Conservation (phyloP, 2,113 vertebrate species). For the Litocranius walleri region DNA sequence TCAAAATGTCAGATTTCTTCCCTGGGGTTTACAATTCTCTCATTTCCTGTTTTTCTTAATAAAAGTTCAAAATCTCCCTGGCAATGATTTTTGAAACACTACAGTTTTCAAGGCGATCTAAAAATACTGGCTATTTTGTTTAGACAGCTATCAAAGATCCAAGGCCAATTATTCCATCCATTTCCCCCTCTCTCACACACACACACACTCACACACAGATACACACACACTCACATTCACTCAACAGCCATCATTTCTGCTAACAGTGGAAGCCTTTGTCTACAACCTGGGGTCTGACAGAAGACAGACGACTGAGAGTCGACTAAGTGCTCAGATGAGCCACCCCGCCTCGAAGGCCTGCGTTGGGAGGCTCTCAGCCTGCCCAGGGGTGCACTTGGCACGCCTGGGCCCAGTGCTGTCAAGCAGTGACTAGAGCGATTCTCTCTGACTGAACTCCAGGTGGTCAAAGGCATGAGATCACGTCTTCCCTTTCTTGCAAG, state of each 20-base stretch:
- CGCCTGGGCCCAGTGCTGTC: not conserved
- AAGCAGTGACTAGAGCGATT: not conserved
- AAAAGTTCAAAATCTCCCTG: slow-evolving; percentile 16
- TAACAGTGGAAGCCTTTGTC: not conserved
- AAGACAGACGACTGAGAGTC: not conserved
- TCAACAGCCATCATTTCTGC: not conserved
- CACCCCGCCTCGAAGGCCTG: not conserved
- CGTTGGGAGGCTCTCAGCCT: not conserved
- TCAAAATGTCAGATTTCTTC: slow-evolving; percentile 18
- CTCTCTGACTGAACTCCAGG: not conserved
- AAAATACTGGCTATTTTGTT: not conserved
- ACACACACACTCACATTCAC: not conserved
- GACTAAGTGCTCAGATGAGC: not conserved
- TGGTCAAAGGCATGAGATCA: not conserved
- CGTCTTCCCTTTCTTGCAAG: not conserved
- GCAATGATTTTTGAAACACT: slow-evolving; percentile 12
- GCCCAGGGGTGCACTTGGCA: not conserved
- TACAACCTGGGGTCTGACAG: not conserved
- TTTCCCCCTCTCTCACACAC: not conserved
- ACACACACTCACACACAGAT: not conserved
- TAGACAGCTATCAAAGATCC: not conserved
- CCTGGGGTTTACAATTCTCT: not conserved
- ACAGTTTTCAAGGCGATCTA: not conserved
- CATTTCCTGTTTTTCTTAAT: slow-evolving; percentile 42
- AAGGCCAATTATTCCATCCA: not conserved